A percentile compares a stretch with the other conserved stretches of the same genome.
Evolutionary conservation across 2,888 invertebrate genomes (phyloP).

Genomic region (Galerucella pusilla): DNA sequence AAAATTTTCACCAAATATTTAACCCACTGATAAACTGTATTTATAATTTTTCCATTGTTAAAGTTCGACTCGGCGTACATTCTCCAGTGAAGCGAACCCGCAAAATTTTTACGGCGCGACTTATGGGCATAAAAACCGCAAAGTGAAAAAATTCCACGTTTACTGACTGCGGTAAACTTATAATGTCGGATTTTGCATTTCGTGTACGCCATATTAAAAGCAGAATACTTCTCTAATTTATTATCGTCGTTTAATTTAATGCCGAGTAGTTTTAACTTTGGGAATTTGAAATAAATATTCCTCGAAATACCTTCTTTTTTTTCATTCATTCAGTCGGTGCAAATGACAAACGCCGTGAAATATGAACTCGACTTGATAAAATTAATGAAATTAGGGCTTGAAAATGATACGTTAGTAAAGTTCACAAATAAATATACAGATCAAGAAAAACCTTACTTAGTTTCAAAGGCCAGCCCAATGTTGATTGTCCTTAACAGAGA

Average conservation of each 20-base stretch:
- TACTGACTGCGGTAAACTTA: constrained; percentile 36
- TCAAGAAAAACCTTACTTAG: no score
- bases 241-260: constrained; percentile 41
- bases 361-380: constrained; percentile 25
- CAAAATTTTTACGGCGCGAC: constrained; percentile 38
- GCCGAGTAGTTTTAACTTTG: constrained; percentile 39
- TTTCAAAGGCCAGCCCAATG: no score
- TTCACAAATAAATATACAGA: no score
- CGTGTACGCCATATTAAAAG: constrained; percentile 44
- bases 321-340: constrained; percentile 20
- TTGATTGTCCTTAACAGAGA: no score
- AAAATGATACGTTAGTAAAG: background rate
- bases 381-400: constrained; percentile 11
- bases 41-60: background rate
- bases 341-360: constrained; percentile 33
- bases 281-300: constrained; percentile 38
- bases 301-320: constrained; percentile 27
- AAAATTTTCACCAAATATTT: background rate
- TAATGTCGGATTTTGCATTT: constrained; percentile 44
- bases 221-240: constrained; percentile 44
- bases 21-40: background rate
- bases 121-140: constrained; percentile 35
- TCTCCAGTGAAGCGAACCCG: constrained; percentile 22
- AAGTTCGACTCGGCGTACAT: background rate
- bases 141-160: constrained; percentile 40